Base-by-base conservation (phyloP, 2,888 invertebrate genomes). In the Peribatodes rhomboidaria region DNA sequence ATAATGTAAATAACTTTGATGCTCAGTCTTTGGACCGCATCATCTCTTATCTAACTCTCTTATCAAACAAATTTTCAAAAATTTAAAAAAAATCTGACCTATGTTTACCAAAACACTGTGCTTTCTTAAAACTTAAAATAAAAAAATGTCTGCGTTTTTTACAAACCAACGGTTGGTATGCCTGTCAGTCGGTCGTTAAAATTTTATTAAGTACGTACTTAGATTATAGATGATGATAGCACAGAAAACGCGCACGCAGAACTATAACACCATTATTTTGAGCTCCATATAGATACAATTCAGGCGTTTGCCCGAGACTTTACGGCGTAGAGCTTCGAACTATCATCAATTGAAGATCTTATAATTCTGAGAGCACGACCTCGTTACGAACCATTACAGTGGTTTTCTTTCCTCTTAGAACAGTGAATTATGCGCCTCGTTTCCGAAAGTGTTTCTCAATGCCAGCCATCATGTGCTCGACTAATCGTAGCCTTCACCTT, bases 401-500 rank as follows among this genome's bases (percentile, higher is more conserved):
- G 9, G 44, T 44, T 56, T 27, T 46, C 37, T 62, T 31, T 53
- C 39, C 52, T 31, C 44, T 10, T 44, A 37, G 18, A 56, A 20
- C 13, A 54, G 20, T 22, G 11, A 22, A 47, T 53, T 41, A 54
- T 39, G 41, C 42, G 44, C n/a, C 18, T 52, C 16, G 11, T 54
- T 59, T 59, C 54, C 42, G 39, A 64, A 58, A 54, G 49, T 64
- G 49, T 49, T 35, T 13, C 41, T 57, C 58, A 63, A 63, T 63
- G 63, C 46, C 56, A 50, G 44, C 20, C 39, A 52, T 57, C 53
- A 63, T 63, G 53, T 64, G 59, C 57, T 54, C 58, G 39, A 35
- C 44, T 62, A 44, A 61, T 47, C 42, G 42, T 41, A 56, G 31
- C 58, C 64, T 64, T 64, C 58, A 59, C 58, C 49, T 58, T 64